A percentile compares a stretch with the other conserved stretches of the same genome.
phyloP scores from a whole-genome alignment of 1,140 invertebrate genomes.

The Heliconius hermathena region DNA sequence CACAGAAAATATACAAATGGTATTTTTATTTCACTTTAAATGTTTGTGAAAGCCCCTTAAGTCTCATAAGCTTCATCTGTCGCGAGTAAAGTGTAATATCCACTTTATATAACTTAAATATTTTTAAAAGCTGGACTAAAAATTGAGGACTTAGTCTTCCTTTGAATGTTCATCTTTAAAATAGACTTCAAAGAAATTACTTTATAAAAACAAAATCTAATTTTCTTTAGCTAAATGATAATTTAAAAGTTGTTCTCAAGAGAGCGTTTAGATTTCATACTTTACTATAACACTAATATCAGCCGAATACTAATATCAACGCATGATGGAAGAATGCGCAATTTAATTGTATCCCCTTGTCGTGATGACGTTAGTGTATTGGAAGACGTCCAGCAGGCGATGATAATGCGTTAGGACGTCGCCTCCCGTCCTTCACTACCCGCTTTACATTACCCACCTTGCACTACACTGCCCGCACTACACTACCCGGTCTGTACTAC shows the following conservation, averaged over 20 bases:
- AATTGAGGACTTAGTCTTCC: neutral
- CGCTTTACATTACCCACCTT: no score
- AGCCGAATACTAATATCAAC: neutral
- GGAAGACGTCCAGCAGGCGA: constrained; percentile 18
- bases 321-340: neutral
- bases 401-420: constrained; percentile 21
- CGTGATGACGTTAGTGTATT: constrained; percentile 18
- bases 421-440: neutral
- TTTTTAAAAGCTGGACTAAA: neutral
- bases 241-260: neutral
- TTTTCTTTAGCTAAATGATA: neutral
- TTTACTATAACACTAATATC: neutral
- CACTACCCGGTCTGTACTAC: no score
- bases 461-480: no score
- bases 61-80: neutral
- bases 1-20: neutral
- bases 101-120: neutral
- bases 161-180: no score
- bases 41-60: neutral
- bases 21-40: neutral
- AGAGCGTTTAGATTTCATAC: neutral
- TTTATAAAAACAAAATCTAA: neutral
- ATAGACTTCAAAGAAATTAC: neutral
- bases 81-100: neutral
- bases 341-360: constrained; percentile 8